Base-by-base conservation (phyloP, 2,113 vertebrate genomes). In the Gorsachius goisagi region DNA sequence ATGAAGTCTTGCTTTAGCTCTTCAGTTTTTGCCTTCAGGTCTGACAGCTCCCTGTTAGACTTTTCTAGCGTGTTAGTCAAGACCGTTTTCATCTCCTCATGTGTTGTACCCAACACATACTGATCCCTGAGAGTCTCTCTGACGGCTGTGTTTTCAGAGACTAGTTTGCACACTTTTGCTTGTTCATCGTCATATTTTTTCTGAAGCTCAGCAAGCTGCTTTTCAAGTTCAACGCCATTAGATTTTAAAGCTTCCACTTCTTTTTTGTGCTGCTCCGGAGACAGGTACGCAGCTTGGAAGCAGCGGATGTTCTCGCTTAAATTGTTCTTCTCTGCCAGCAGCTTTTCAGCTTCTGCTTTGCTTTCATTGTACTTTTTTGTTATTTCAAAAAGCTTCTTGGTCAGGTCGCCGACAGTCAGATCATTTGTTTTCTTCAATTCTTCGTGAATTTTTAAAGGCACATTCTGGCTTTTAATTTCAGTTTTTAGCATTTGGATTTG, bases 331-430 rank as follows among this genome's bases (percentile, higher is more conserved):
- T 99, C 99, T 2, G 79, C 85, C 75, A 98, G 96, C 60, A 99
- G 77, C 92, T 97, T 98, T 45, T 98, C 98, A 12, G 98, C 93
- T 93, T 99, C 99, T 16, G 97, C 97, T 89, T 99, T 98, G 89
- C 98, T 98, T 91, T 98, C 98, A 9, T 96, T 97, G 17, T 97
- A 98, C 81, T 97, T 99, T 45, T 98, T 98, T 1, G 98, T 98
- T 14, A 98, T 75, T 53, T 99, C 99, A 28, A 98, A 97, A 32
- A 99, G 97, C 96, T 98, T 98, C 94, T 98, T 98, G 81, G 98
- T 99, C 85, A 99, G 97, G 44, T 99, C 98, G 66, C 98, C 98
- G 37, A 99, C 91, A 26, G 97, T 96, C 6, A 80, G 66, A 3
- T 98, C 98, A 49, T 98, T 98, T 35, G 98, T 95, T 93, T 95